These are phyloP conservation scores for Sceloporus tristichus DNA, from an alignment of 2,113 vertebrate species.

Conservation along the genomic window DNA sequence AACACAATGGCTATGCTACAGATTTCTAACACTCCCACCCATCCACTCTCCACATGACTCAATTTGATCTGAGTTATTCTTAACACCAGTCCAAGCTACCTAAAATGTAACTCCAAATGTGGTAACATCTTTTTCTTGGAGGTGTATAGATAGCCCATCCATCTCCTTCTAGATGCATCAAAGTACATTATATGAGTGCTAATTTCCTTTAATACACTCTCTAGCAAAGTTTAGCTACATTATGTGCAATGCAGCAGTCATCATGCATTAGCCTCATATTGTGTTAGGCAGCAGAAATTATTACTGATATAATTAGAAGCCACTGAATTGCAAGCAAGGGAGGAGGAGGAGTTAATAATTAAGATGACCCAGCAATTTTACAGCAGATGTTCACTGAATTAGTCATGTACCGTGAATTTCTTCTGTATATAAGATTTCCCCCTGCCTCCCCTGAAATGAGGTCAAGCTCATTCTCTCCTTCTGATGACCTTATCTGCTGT, in stretches of 20 bases:
- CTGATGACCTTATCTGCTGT: background rate
- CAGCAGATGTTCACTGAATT: constrained; percentile 12
- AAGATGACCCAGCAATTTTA: constrained; percentile 53
- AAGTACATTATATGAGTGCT: constrained; percentile 32
- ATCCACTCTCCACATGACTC: constrained; percentile 40
- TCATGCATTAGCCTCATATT: constrained; percentile 50
- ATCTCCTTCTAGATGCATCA: constrained; percentile 27
- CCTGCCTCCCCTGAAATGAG: background rate
- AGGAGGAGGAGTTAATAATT: constrained; percentile 49
- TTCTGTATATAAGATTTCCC: constrained; percentile 1
- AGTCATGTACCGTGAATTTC: constrained; percentile 17
- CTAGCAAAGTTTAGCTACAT: constrained; percentile 55
- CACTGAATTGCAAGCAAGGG: rapidly evolving
- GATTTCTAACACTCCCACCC: background rate
- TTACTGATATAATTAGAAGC: constrained; percentile 58
- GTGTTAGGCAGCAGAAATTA: constrained; percentile 60
- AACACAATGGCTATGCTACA: background rate
- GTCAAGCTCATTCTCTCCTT: too few relatives aligned
- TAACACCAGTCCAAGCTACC: constrained; percentile 34
- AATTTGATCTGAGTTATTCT: constrained; percentile 51
- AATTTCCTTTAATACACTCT: constrained; percentile 63
- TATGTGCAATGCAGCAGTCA: constrained; percentile 56
- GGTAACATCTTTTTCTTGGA: background rate
- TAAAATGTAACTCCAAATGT: constrained; percentile 14
- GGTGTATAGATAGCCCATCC: constrained; percentile 38